A percentile compares a stretch with the other conserved stretches of the same genome.
These are phyloP conservation scores for Conopomorpha cramerella DNA, from an alignment of 1,140 invertebrate genomes.

Conservation along the genomic window DNA sequence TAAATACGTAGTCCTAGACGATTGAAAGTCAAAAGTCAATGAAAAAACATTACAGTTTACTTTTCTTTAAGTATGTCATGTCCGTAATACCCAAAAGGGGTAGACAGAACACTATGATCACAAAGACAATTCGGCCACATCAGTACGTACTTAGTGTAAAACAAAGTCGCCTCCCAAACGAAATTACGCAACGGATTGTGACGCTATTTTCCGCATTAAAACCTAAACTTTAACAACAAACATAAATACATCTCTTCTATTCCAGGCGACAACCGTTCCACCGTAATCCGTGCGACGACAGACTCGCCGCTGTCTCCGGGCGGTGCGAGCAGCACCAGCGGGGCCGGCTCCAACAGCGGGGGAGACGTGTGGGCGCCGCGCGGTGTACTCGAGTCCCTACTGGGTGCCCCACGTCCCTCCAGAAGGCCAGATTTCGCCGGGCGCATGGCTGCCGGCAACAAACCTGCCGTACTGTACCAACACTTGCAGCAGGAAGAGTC, in stretches of 20 bases:
- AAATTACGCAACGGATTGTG: too few species aligned
- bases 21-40: too few species aligned
- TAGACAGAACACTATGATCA: too few species aligned
- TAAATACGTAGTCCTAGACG: too few species aligned
- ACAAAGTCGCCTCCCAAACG: too few species aligned
- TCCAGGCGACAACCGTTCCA: constrained; percentile 59
- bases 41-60: too few species aligned
- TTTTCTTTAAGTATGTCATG: too few species aligned
- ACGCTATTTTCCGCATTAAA: too few species aligned
- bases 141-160: too few species aligned
- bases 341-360: constrained; percentile 27
- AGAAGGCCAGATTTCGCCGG: constrained; percentile 80
- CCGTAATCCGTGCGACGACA: constrained; percentile 77
- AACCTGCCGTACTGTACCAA: constrained; percentile 77
- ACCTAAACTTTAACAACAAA: too few species aligned
- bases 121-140: too few species aligned
- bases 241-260: constrained; percentile 1
- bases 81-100: too few species aligned
- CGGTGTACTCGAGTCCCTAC: constrained; percentile 70
- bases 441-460: constrained; percentile 67
- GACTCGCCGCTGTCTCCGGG: constrained; percentile 81
- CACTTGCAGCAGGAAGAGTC: constrained; percentile 63
- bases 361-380: constrained; percentile 49
- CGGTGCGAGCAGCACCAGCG: constrained; percentile 51
- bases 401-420: constrained; percentile 60